Evolutionary conservation across 2,888 invertebrate species (phyloP).

Genomic region (Xiphydria camelus): DNA sequence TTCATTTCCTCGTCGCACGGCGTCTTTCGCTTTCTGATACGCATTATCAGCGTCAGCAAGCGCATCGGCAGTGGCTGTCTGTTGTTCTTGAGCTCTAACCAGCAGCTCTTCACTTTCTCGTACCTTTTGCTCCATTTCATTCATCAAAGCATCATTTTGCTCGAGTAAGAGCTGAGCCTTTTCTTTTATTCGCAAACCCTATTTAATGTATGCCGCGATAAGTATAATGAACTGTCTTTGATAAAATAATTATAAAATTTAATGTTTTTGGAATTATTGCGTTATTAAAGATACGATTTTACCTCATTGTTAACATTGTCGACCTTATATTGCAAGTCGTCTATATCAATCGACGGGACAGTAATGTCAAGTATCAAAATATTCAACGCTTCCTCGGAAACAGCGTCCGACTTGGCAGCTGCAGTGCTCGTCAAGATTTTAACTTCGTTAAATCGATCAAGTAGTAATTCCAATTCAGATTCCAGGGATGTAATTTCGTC

Average conservation of each 20-base stretch:
- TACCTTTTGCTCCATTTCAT: conserved; percentile 69
- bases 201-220: background rate
- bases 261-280: conserved; percentile 3
- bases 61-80: conserved; percentile 78
- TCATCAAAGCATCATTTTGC: conserved; percentile 63
- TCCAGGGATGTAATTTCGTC: conserved; percentile 70
- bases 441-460: conserved; percentile 71
- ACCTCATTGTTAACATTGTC: conserved; percentile 71
- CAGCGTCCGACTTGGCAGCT: conserved; percentile 72
- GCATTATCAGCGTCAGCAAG: conserved; percentile 78
- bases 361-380: conserved; percentile 77
- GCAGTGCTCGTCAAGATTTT: conserved; percentile 75
- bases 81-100: conserved; percentile 68
- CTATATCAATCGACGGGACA: conserved; percentile 77
- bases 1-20: conserved; percentile 82
- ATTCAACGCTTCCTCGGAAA: conserved; percentile 80
- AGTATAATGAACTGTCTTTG: conserved; percentile 2
- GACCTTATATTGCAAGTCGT: conserved; percentile 70
- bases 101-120: conserved; percentile 70
- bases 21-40: conserved; percentile 76
- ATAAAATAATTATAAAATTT: background rate
- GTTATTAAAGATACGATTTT: conserved; percentile 33
- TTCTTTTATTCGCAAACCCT: conserved; percentile 60
- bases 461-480: conserved; percentile 69
- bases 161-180: conserved; percentile 66